phyloP scores from a whole-genome alignment of 2,797 vertebrate genomes.

The Psittacula echo region DNA sequence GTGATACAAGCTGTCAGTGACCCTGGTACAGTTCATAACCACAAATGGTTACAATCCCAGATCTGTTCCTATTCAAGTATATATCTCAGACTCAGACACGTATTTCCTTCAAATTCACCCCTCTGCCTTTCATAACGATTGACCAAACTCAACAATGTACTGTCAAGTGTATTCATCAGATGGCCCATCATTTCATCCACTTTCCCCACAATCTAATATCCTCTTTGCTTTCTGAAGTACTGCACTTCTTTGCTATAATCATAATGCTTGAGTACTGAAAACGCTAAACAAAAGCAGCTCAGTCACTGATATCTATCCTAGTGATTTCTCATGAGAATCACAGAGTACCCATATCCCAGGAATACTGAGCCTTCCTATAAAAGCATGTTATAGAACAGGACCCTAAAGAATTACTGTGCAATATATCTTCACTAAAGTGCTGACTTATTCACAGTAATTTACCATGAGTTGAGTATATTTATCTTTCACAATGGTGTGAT shows the following conservation, averaged over 20 bases:
- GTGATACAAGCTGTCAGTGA: not conserved
- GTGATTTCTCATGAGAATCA: not conserved
- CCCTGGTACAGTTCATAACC: not conserved
- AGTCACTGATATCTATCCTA: not conserved
- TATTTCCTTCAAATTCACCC: not conserved
- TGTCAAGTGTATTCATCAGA: not conserved
- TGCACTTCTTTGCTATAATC: not conserved
- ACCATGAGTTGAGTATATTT: not conserved
- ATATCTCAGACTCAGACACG: not conserved
- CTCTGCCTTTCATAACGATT: fast-evolving
- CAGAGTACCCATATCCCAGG: not conserved
- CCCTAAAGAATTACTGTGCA: not conserved
- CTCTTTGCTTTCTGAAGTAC: slow-evolving; percentile 2
- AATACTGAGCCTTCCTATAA: slow-evolving; percentile 1
- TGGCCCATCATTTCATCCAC: not conserved
- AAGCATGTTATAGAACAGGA: not conserved
- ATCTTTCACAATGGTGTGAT: not conserved
- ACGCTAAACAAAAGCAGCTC: not conserved
- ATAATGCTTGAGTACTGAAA: not conserved
- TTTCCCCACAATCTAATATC: not conserved
- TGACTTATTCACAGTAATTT: slow-evolving; percentile 50
- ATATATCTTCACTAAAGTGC: not conserved
- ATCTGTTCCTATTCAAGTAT: not conserved
- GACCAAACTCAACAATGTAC: not conserved
- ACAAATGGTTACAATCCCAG: not conserved